Evolutionary conservation across 2,797 vertebrate species (phyloP), one percentile per base, ranked within the genome.

Genomic region (Sebastes taczanowskii): DNA sequence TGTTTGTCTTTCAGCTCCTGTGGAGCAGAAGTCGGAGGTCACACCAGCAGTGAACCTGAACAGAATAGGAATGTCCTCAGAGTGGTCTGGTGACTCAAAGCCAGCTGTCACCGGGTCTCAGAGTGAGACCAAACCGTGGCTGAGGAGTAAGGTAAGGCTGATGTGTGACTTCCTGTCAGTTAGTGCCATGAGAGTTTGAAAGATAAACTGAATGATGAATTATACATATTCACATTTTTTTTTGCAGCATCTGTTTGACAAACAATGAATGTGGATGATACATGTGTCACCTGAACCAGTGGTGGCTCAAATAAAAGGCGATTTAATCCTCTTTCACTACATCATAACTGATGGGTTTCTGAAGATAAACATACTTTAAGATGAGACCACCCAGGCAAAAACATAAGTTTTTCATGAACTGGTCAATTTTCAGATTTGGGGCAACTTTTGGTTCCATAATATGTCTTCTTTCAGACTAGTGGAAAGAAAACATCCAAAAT

Each of bases 91-190:
- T 1, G 75, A 66, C 81, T 85, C 91, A 2, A 52, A 59, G 4
- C 30, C 52, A 2, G 69, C 32, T 9, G 35, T 67, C 7, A 2
- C 59, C 25, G 18, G 27, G 7, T 11, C 74, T 53, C 86, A 86
- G n/a, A 56, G 42, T 2, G 84, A 92, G 32, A 76, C 18, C 0
- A 93, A 85, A 67, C 18, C 85, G 3, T 95, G 91, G 91, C 7
- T 9, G 30, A 95, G 95, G 81, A 96, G 92, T 82, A 95, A 94
- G 92, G 96, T 96, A 34, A 92, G 90, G 22, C 14, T 46, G 11
- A 58, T 22, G 11, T 35, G 10, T 6, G 27, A 71, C 30, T 25
- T 73, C 49, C 77, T 34, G 6, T 5, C 23, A 25, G 2, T n/a
- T 9, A 25, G 3, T 16, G 11, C 14, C 11, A 22, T 27, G 25